Evolutionary conservation across 2,888 invertebrate species (phyloP).

Genomic region (Autographa gamma): DNA sequence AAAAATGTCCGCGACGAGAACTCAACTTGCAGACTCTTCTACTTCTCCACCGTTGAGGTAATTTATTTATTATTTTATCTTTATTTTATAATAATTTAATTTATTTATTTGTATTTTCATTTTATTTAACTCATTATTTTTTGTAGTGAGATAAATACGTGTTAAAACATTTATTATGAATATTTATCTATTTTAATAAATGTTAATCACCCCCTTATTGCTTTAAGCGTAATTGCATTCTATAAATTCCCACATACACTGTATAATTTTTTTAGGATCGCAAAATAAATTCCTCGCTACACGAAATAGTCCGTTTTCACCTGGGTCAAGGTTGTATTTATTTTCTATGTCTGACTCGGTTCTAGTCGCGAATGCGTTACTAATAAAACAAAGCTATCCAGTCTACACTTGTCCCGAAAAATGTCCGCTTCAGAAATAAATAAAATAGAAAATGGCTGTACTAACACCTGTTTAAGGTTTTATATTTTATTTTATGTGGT

Average conservation of each 20-base stretch:
- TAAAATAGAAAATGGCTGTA: background rate
- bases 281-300: background rate
- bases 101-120: background rate
- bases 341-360: slow-evolving; percentile 2
- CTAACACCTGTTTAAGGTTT: background rate
- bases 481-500: background rate
- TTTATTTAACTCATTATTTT: background rate
- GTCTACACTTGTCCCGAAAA: background rate
- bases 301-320: slow-evolving; percentile 7
- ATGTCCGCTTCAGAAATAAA: background rate
- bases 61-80: slow-evolving; percentile 50
- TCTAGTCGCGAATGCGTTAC: background rate
- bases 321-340: slow-evolving; percentile 11
- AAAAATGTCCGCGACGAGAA: slow-evolving; percentile 83
- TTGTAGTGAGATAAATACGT: too few species aligned
- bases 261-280: background rate
- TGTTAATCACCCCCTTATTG: background rate
- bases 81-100: background rate
- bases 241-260: background rate
- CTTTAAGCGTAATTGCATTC: background rate
- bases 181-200: too few species aligned
- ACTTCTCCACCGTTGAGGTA: slow-evolving; percentile 92
- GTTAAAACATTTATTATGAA: background rate
- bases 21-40: slow-evolving; percentile 91
- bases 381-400: background rate